A percentile compares a stretch with the other conserved stretches of the same genome.
phyloP scores from a whole-genome alignment of 2,797 vertebrate genomes.

The Catamblyrhynchus diadema region DNA sequence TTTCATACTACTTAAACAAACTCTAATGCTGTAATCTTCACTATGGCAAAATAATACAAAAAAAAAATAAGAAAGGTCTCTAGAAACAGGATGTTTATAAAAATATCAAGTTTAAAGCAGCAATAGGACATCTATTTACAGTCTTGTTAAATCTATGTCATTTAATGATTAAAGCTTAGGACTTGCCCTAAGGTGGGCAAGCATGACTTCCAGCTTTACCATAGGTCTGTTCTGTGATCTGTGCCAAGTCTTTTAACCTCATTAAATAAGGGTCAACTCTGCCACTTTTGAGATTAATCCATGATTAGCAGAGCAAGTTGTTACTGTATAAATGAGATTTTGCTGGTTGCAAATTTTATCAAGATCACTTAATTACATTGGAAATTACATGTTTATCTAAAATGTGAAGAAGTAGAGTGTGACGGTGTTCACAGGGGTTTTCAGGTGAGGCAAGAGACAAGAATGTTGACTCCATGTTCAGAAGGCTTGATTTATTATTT shows the following conservation, averaged over 20 bases:
- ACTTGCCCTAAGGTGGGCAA: neutral
- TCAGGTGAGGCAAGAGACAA: no score
- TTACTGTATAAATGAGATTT: neutral
- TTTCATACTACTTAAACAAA: neutral
- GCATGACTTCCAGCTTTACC: neutral
- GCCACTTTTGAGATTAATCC: conserved; percentile 14
- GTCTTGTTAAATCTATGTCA: neutral
- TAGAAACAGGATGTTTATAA: neutral
- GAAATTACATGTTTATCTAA: neutral
- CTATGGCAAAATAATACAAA: neutral
- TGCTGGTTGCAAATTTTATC: neutral
- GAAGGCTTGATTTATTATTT: no score
- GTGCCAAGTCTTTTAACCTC: conserved; percentile 22
- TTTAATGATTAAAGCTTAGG: neutral
- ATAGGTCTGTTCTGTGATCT: neutral
- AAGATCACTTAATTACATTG: neutral
- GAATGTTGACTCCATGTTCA: no score
- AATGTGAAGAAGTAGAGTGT: neutral
- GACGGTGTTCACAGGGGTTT: no score
- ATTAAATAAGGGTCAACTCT: conserved; percentile 36
- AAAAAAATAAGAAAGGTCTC: neutral
- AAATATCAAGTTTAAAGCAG: neutral
- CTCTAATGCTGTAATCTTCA: neutral
- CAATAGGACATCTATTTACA: neutral
- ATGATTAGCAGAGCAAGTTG: neutral